phyloP scores from a whole-genome alignment of 2,113 vertebrate genomes.

The Calyptomena viridis region DNA sequence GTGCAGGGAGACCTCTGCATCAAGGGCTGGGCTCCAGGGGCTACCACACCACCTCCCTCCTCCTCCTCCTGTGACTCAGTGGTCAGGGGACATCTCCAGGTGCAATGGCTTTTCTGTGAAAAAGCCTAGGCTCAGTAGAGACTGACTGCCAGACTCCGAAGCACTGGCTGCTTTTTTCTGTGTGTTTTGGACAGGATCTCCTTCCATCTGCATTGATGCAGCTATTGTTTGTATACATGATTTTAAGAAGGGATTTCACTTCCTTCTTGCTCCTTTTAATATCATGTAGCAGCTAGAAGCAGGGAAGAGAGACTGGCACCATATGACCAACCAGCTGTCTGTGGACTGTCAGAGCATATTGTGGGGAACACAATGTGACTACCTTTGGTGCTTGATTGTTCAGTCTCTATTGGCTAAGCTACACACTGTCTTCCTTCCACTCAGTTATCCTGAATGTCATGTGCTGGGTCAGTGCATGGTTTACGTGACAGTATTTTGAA shows the following conservation, averaged over 20 bases:
- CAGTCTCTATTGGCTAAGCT: background rate
- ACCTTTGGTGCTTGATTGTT: background rate
- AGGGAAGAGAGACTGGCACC: slow-evolving; percentile 3
- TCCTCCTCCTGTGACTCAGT: background rate
- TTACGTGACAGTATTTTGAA: background rate
- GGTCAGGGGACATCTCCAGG: background rate
- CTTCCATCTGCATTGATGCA: slow-evolving; percentile 19
- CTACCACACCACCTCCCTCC: background rate
- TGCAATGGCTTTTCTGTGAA: background rate
- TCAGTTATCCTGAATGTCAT: background rate
- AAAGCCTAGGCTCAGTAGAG: background rate
- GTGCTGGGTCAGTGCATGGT: background rate
- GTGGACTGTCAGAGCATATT: slow-evolving; percentile 39
- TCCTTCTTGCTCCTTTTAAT: slow-evolving; percentile 31
- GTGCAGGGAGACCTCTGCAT: rapidly evolving
- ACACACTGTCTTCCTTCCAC: background rate
- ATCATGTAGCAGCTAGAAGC: background rate
- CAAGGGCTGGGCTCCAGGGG: background rate
- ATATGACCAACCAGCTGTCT: slow-evolving; percentile 55
- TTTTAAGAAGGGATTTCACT: slow-evolving; percentile 10
- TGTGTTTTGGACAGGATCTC: background rate
- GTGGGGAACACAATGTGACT: slow-evolving; percentile 1
- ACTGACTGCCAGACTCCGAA: background rate
- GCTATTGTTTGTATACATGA: slow-evolving; percentile 3
- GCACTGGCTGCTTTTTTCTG: background rate